A percentile compares a stretch with the other conserved stretches of the same genome.
Evolutionary conservation across 2,113 vertebrate genomes (phyloP).

Genomic region (Bambusicola thoracicus): DNA sequence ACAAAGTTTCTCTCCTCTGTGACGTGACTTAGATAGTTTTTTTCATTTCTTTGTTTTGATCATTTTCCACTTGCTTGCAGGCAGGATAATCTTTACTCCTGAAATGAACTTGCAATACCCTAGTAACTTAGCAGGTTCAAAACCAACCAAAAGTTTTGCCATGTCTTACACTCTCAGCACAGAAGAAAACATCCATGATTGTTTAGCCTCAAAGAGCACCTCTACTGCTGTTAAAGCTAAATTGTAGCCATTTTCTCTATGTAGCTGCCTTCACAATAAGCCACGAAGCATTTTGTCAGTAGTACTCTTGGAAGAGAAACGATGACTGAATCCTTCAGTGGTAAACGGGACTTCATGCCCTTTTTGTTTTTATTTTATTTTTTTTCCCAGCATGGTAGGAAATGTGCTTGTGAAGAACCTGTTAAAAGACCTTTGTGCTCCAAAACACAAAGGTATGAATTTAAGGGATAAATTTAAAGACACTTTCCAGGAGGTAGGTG

Average conservation of each 20-base stretch:
- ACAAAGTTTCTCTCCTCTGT: not conserved
- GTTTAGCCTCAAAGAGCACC: not conserved
- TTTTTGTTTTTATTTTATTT: not conserved
- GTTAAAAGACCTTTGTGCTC: not conserved
- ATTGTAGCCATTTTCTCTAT: not conserved
- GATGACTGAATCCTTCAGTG: not conserved
- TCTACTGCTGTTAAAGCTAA: not conserved
- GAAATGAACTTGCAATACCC: not conserved
- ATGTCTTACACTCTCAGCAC: not conserved
- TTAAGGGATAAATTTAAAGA: not conserved
- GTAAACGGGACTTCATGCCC: not conserved
- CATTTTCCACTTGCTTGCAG: not conserved
- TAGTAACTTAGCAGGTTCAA: not conserved
- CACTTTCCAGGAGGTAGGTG: not conserved
- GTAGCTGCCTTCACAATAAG: not conserved
- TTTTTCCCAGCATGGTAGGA: not conserved
- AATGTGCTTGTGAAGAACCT: not conserved
- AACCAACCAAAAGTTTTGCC: not conserved
- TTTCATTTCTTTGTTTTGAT: conserved; percentile 3
- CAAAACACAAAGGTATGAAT: not conserved
- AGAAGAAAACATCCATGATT: not conserved
- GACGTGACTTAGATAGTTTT: not conserved
- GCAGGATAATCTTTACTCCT: not conserved
- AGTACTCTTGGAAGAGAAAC: not conserved
- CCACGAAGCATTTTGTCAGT: not conserved